These are phyloP conservation scores for Verasper variegatus DNA, from an alignment of 2,113 vertebrate genomes.

Conservation along the genomic window DNA sequence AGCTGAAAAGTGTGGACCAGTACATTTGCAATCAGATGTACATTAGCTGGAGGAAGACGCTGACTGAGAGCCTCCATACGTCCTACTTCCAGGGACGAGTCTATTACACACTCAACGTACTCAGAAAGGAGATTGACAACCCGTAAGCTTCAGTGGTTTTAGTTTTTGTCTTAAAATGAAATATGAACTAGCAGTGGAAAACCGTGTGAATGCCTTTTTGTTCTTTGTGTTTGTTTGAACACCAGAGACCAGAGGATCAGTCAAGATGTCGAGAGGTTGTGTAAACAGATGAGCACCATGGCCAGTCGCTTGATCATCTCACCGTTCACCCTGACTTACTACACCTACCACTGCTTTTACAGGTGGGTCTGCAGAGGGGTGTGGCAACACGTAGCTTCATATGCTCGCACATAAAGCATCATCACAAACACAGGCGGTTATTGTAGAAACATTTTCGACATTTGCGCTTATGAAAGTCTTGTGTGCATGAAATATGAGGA, in stretches of 20 bases:
- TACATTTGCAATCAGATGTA: slow-evolving; percentile 94
- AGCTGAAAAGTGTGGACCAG: slow-evolving; percentile 95
- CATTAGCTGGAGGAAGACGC: slow-evolving; percentile 90
- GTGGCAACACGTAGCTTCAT: neutral
- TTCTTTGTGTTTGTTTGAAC: slow-evolving; percentile 5
- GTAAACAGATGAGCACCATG: slow-evolving; percentile 93
- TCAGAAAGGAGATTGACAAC: slow-evolving; percentile 91
- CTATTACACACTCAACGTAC: slow-evolving; percentile 93
- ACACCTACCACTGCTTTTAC: slow-evolving; percentile 92
- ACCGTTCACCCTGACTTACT: slow-evolving; percentile 92
- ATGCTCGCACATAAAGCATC: neutral
- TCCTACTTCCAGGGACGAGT: slow-evolving; percentile 91
- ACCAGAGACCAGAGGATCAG: slow-evolving; percentile 96
- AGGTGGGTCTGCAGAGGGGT: slow-evolving; percentile 79
- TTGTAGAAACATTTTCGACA: neutral
- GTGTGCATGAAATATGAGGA: neutral
- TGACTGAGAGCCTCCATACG: slow-evolving; percentile 91
- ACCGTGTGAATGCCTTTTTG: too few species aligned
- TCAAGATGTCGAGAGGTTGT: slow-evolving; percentile 94
- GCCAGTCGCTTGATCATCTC: slow-evolving; percentile 90
- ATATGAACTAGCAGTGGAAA: neutral
- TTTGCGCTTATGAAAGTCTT: neutral
- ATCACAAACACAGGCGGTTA: neutral
- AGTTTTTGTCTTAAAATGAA: neutral
- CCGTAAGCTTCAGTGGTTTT: slow-evolving; percentile 83